Conservation (phyloP, 2,113 vertebrate genomes). For the Ptilonorhynchus violaceus region DNA sequence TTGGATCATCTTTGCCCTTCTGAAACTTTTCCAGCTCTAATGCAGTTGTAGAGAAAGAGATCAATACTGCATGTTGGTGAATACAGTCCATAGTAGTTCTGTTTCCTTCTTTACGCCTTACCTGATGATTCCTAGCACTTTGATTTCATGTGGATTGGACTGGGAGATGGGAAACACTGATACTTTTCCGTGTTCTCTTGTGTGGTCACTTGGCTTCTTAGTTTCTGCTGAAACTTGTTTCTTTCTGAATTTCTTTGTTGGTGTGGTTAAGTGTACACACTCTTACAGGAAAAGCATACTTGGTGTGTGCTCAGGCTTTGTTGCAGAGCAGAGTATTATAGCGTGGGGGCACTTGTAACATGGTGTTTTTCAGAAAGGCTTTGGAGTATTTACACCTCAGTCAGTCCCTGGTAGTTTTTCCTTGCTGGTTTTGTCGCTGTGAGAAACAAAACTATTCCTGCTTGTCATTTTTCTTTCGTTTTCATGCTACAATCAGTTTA, state of each 20-base stretch:
- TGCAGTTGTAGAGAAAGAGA: not conserved
- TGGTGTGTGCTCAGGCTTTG: fast-evolving
- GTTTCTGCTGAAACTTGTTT: not conserved
- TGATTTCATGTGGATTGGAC: not conserved
- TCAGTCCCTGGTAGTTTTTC: not conserved
- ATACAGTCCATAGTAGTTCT: not conserved
- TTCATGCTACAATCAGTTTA: not conserved
- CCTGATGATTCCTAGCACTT: not conserved
- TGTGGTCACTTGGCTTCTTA: not conserved
- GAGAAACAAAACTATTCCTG: not conserved
- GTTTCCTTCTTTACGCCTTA: not conserved
- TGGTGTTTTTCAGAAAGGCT: not conserved
- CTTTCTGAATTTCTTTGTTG: not conserved
- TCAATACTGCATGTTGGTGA: not conserved
- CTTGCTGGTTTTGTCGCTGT: not conserved
- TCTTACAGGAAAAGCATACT: not conserved
- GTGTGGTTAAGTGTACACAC: fast-evolving
- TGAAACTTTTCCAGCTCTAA: not conserved
- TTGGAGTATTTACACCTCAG: not conserved
- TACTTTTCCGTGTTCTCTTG: not conserved
- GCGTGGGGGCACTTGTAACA: not conserved
- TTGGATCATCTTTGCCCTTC: not conserved
- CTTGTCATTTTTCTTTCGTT: not conserved
- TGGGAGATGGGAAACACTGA: fast-evolving
- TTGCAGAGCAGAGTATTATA: fast-evolving